Evolutionary conservation across 2,797 vertebrate genomes (phyloP).

Genomic region (Tapirus indicus): DNA sequence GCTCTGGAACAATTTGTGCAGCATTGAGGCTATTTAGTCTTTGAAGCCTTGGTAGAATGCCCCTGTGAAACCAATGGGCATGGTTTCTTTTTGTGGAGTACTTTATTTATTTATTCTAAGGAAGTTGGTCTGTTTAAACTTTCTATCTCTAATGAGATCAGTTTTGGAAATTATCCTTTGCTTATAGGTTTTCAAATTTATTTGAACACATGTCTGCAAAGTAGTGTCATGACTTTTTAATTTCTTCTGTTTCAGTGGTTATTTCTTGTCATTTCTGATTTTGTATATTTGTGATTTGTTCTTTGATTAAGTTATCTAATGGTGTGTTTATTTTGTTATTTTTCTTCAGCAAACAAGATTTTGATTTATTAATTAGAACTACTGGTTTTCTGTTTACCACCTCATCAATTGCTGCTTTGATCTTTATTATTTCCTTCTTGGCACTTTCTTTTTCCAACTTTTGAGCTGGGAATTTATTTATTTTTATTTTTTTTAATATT

Average conservation of each 20-base stretch:
- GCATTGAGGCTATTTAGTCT: neutral
- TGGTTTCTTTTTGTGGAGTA: neutral
- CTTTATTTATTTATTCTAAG: neutral
- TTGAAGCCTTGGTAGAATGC: neutral
- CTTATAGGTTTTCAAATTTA: neutral
- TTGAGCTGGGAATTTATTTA: neutral
- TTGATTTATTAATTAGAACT: neutral
- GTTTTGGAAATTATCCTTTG: neutral
- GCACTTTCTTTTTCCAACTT: neutral
- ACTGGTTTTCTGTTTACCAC: neutral
- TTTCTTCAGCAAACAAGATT: neutral
- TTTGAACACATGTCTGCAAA: neutral
- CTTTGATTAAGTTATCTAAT: neutral
- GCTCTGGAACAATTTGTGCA: neutral
- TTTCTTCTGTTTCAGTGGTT: neutral
- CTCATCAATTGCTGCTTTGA: neutral
- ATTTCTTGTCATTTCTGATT: constrained; percentile 2
- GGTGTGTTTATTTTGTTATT: constrained; percentile 6
- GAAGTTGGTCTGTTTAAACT: neutral
- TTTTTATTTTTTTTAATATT: constrained; percentile 16
- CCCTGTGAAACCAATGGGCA: neutral
- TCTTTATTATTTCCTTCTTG: neutral
- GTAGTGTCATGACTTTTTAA: neutral
- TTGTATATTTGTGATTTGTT: neutral
- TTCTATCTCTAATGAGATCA: neutral